Conservation (phyloP, 2,113 vertebrate genomes). For the Cololabis saira region DNA sequence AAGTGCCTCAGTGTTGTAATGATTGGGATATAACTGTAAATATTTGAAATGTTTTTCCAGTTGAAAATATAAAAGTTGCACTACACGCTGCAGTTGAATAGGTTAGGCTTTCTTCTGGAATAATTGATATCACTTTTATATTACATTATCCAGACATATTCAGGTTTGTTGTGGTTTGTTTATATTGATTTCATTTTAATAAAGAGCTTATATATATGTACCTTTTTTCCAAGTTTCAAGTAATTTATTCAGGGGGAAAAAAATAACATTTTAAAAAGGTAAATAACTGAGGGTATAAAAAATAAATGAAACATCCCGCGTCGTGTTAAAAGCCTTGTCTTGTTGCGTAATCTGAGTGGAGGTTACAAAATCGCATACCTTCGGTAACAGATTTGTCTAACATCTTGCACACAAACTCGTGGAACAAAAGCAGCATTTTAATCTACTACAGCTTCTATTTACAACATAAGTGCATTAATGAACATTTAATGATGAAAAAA, state of each 20-base stretch:
- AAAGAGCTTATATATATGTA: slow-evolving; percentile 32
- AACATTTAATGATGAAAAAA: not conserved
- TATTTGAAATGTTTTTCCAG: not conserved
- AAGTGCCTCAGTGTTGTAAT: slow-evolving; percentile 49
- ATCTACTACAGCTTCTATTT: slow-evolving; percentile 39
- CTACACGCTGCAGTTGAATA: not conserved
- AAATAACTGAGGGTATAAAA: slow-evolving; percentile 19
- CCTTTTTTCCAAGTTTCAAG: slow-evolving; percentile 13
- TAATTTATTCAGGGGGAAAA: slow-evolving; percentile 34
- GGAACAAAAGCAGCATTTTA: slow-evolving; percentile 40
- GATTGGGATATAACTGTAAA: not conserved
- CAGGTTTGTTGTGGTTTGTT: slow-evolving; percentile 32
- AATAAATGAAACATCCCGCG: slow-evolving; percentile 8
- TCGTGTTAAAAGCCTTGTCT: not conserved
- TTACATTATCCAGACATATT: not conserved
- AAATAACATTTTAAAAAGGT: not conserved
- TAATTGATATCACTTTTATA: slow-evolving; percentile 23
- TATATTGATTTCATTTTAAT: slow-evolving; percentile 11
- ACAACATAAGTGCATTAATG: slow-evolving; percentile 37
- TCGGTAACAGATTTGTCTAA: slow-evolving; percentile 13
- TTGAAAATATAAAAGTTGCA: rapidly evolving
- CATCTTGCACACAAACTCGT: slow-evolving; percentile 1
- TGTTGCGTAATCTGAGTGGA: not conserved
- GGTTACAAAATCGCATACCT: slow-evolving; percentile 2
- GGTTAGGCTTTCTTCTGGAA: not conserved